A percentile compares a stretch with the other conserved stretches of the same genome.
These are phyloP conservation scores for Mirounga angustirostris DNA, from an alignment of 2,113 vertebrate genomes.

Conservation along the genomic window DNA sequence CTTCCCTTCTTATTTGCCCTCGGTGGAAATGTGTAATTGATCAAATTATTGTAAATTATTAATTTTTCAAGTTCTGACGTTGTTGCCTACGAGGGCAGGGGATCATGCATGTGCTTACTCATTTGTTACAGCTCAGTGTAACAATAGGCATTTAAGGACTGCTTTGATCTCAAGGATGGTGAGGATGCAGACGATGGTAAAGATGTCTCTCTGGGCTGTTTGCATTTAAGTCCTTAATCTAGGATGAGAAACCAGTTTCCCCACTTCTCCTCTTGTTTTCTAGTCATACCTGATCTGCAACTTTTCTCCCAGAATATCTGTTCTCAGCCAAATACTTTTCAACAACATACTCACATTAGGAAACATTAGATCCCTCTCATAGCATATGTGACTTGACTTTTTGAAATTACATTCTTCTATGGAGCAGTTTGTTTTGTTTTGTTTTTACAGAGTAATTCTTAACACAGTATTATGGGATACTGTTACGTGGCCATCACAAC, in stretches of 20 bases:
- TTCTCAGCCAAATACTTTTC: constrained; percentile 40
- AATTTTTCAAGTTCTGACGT: constrained; percentile 24
- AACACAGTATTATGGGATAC: not conserved
- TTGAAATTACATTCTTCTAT: constrained; percentile 48
- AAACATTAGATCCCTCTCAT: constrained; percentile 25
- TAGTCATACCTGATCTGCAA: constrained; percentile 50
- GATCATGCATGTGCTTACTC: not conserved
- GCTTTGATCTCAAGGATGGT: constrained; percentile 30
- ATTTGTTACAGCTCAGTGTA: constrained; percentile 17
- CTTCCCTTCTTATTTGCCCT: constrained; percentile 1
- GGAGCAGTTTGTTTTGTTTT: not conserved
- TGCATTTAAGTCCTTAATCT: constrained; percentile 31
- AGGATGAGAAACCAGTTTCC: constrained; percentile 59
- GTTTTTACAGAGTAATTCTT: not conserved
- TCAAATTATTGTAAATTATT: not conserved
- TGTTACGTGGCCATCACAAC: not conserved
- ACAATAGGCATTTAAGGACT: constrained; percentile 35
- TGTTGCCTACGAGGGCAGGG: not conserved
- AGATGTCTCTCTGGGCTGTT: constrained; percentile 41
- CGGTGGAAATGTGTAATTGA: constrained; percentile 4
- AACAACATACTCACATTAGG: not conserved
- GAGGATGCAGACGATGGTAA: not conserved
- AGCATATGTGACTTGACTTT: constrained; percentile 16
- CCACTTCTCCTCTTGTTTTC: constrained; percentile 37
- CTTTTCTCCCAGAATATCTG: constrained; percentile 18